A percentile compares a stretch with the other conserved stretches of the same genome.
phyloP scores from a whole-genome alignment of 35 echinoderm and acorn worm genomes.

The Diadema setosum region DNA sequence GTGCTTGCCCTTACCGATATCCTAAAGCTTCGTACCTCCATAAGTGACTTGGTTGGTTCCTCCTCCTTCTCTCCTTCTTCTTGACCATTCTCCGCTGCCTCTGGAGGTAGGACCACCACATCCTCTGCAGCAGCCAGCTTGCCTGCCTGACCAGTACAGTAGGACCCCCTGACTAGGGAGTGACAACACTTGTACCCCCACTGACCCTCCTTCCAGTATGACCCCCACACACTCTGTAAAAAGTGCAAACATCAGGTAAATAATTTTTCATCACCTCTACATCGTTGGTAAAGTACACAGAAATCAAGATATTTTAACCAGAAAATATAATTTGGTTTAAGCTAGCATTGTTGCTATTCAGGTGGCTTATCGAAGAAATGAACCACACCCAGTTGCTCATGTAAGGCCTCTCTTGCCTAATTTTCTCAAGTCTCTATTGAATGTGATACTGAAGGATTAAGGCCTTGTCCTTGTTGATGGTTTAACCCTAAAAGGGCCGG shows the following conservation, averaged over 20 bases:
- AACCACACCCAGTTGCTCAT: no score
- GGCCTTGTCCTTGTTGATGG: no score
- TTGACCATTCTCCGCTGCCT: background rate
- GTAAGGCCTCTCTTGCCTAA: no score
- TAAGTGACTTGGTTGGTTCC: constrained; percentile 62
- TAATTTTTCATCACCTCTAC: background rate
- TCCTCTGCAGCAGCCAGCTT: constrained; percentile 18
- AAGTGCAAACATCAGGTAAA: background rate
- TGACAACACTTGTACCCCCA: constrained; percentile 97
- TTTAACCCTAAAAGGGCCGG: no score
- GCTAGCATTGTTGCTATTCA: background rate
- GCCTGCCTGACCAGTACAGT: constrained; percentile 77
- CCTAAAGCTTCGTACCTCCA: constrained; percentile 85
- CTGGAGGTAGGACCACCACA: background rate
- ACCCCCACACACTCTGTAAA: constrained; percentile 93
- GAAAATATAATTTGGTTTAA: background rate
- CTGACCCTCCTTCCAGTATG: constrained; percentile 78
- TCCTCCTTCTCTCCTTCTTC: constrained; percentile 41
- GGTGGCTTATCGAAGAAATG: background rate
- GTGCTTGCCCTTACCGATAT: background rate
- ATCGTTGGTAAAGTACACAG: background rate
- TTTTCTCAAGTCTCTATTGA: no score
- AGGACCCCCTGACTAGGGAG: constrained; percentile 80
- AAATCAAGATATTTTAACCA: background rate
- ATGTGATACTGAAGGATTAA: no score